phyloP scores from a whole-genome alignment of 2,888 invertebrate species.

The Bombylius major region DNA sequence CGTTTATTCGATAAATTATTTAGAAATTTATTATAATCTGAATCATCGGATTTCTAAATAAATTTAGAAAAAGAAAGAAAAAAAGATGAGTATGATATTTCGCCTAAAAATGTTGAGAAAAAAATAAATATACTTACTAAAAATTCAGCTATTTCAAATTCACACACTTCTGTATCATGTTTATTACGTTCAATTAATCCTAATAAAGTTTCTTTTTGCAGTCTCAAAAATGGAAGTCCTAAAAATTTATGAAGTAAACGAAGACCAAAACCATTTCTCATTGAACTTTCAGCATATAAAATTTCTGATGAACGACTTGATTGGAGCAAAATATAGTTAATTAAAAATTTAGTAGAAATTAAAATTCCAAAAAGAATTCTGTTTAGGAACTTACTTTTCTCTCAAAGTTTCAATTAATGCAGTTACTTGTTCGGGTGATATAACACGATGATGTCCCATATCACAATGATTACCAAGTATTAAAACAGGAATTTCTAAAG shows the following conservation, averaged over 20 bases:
- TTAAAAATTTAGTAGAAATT: not conserved
- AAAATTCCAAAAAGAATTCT: not conserved
- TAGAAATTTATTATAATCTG: slow-evolving; percentile 59
- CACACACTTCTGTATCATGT: slow-evolving; percentile 63
- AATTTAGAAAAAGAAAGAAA: slow-evolving; percentile 8
- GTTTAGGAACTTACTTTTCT: slow-evolving; percentile 35
- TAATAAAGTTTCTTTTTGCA: slow-evolving; percentile 73
- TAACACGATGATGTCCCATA: slow-evolving; percentile 90
- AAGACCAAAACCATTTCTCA: slow-evolving; percentile 91
- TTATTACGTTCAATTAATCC: slow-evolving; percentile 76
- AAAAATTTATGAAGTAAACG: slow-evolving; percentile 88
- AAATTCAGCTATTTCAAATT: slow-evolving; percentile 61
- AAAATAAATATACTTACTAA: slow-evolving; percentile 38
- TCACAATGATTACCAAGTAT: slow-evolving; percentile 91
- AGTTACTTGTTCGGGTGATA: slow-evolving; percentile 56
- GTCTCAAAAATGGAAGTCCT: slow-evolving; percentile 82
- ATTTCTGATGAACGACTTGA: slow-evolving; percentile 49
- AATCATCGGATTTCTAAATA: slow-evolving; percentile 51
- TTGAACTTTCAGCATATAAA: slow-evolving; percentile 81
- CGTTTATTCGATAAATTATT: slow-evolving; percentile 63
- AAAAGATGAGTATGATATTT: not conserved
- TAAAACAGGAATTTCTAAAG: slow-evolving; percentile 66
- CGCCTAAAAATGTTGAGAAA: not conserved
- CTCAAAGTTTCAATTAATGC: slow-evolving; percentile 51
- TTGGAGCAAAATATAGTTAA: too few species aligned